Evolutionary conservation across 1,140 invertebrate genomes (phyloP), one percentile per base, ranked within the genome.

Genomic region (Pogonus chalceus): DNA sequence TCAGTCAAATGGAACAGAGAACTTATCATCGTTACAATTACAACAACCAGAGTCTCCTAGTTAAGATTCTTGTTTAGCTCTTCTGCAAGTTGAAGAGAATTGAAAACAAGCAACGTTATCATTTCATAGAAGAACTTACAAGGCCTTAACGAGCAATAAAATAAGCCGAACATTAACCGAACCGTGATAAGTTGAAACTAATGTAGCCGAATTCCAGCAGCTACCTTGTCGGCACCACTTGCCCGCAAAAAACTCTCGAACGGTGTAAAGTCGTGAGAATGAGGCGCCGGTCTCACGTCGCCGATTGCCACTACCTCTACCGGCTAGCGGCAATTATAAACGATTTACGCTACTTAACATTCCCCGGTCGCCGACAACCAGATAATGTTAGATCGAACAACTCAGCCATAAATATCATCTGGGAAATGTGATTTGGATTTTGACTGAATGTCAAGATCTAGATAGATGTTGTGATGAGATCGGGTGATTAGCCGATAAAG

Each of bases 381-480:
- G 60, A 62, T 62, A 62, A 62, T 59, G 57, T 59, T 60, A 59
- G 60, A 63, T 61, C 56, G 53, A 51, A 31, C 55, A 59, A 60
- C 51, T 58, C 54, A 55, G 62, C 61, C 62, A 62, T 64, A 62
- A 64, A 64, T 64, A 62, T 57, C 59, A 56, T 49, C 56, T 31
- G 54, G 58, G 60, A 60, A 49, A 54, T 26, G 55, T 60, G n/a
- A n/a, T n/a, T n/a, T n/a, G n/a, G 61, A 62, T 62, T 64, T 64
- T 64, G 62, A 64, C 56, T 57, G 62, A 64, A 59, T 64, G 61
- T 59, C 58, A 50, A 62, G 61, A 62, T 62, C n/a, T n/a, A n/a
- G n/a, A n/a, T n/a, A n/a, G n/a, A n/a, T n/a, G n/a, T n/a, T n/a
- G n/a, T n/a, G n/a, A n/a, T n/a, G n/a, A n/a, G n/a, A n/a, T n/a